Evolutionary conservation across 2,797 vertebrate species (phyloP), one percentile per base, ranked within the genome.

Genomic region (Sphenodon punctatus): DNA sequence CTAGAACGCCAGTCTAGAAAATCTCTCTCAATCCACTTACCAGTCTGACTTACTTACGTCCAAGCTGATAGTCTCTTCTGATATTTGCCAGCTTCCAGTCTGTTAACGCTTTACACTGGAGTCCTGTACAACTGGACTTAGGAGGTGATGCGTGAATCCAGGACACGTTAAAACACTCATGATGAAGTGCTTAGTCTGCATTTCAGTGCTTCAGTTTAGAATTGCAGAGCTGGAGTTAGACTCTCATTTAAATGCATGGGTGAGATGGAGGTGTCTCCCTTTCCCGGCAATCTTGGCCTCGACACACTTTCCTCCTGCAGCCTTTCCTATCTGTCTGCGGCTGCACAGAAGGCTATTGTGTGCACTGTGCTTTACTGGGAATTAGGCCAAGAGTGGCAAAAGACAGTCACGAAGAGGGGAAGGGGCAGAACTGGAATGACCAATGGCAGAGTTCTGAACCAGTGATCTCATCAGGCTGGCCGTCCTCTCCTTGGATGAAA

Each of bases 171-270:
- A 67, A 83, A 25, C 59, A 1, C 0, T 36, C 67, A 38, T 8
- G 22, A 8, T 12, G 10, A 7, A 64, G 55, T 63, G 25, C 12
- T 70, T 41, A 48, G 2, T 9, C 64, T 74, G 51, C 4, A 2
- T 48, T 79, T 85, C 58, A 64, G 12, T 36, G 20, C 53, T 4
- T 69, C 85, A 17, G 22, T 63, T 14, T 4, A 66, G 22, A 22
- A 64, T 43, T 45, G 45, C n/a, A 56, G 23, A 22, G 58, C 3
- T n/a, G 34, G 25, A 83, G 59, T 13, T 87, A 66, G 85, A 10
- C 45, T 41, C n/a, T 22, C 34, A 1, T 53, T 25, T n/a, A 20
- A 22, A 39, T 20, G 8, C 15, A 10, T 42, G 38, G 30, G 68
- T 67, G 30, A 13, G n/a, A 69, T 79, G 46, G 15, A 22, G 80